phyloP scores from a whole-genome alignment of 2,888 invertebrate species.

The Lycocerus yunnanus region DNA sequence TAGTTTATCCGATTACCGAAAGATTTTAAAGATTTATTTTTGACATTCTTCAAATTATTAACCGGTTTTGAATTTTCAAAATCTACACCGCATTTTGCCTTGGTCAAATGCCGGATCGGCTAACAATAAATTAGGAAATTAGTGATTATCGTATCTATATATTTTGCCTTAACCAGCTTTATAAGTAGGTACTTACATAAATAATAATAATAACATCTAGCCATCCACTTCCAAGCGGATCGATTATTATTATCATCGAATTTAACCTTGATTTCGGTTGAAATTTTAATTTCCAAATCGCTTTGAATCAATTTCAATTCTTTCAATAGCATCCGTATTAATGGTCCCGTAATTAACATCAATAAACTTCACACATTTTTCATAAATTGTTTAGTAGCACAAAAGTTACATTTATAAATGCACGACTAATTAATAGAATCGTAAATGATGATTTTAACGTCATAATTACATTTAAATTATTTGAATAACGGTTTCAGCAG shows the following conservation, averaged over 20 bases:
- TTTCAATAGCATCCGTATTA: not conserved
- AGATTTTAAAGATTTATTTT: constrained; percentile 1
- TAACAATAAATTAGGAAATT: not conserved
- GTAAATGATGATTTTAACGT: constrained; percentile 38
- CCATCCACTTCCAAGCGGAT: not conserved
- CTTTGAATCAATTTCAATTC: not conserved
- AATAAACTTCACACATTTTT: not conserved
- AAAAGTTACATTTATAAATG: constrained; percentile 1
- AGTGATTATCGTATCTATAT: not conserved
- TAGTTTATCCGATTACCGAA: constrained; percentile 48
- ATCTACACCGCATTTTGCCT: not conserved
- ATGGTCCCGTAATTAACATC: not conserved
- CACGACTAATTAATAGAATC: constrained; percentile 40
- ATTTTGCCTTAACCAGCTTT: not conserved
- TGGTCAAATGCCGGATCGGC: not conserved
- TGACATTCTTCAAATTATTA: constrained; percentile 20
- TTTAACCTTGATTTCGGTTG: not conserved
- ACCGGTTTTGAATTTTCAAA: not conserved
- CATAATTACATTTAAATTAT: constrained; percentile 38
- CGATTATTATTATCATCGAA: not conserved
- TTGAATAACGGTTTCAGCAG: constrained; percentile 16
- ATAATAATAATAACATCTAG: not conserved
- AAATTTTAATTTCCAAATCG: not conserved
- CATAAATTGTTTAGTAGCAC: not conserved
- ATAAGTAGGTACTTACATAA: not conserved